A percentile compares a stretch with the other conserved stretches of the same genome.
Evolutionary conservation across 2,888 invertebrate species (phyloP).

Genomic region (Drosophila vallismaia): DNA sequence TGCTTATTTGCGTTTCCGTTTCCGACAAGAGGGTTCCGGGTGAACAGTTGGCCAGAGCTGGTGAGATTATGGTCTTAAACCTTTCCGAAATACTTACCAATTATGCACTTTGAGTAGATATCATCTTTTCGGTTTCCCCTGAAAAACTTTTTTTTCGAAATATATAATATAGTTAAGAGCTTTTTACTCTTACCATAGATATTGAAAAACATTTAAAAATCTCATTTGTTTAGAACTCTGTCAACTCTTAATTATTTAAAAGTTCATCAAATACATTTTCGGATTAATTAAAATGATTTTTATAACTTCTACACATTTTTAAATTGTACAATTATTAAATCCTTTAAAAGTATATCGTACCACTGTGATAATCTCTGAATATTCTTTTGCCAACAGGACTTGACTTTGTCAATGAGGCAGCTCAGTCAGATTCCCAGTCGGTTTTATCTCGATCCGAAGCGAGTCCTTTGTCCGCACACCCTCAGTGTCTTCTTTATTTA

Average conservation of each 20-base stretch:
- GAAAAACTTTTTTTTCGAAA: neutral
- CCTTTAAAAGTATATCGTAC: neutral
- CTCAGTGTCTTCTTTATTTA: constrained; percentile 64
- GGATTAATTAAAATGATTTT: no score
- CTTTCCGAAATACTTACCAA: neutral
- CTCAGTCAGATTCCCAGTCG: constrained; percentile 24
- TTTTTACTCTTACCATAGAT: no score
- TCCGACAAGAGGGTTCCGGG: constrained; percentile 1
- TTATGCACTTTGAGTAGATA: neutral
- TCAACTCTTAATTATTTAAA: no score
- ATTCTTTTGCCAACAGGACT: constrained; percentile 16
- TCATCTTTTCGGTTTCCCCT: neutral
- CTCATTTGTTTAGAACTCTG: no score
- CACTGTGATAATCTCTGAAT: constrained; percentile 30
- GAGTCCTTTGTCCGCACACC: constrained; percentile 46
- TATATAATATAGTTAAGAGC: no score
- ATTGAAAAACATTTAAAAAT: no score
- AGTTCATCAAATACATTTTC: no score
- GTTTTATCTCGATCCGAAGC: constrained; percentile 18
- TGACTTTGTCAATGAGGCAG: constrained; percentile 51
- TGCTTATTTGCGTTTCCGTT: constrained; percentile 35
- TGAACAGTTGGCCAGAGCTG: constrained; percentile 10
- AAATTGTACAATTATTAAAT: no score
- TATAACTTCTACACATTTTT: no score
- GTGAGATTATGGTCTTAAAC: neutral